Evolutionary conservation across 2,888 invertebrate genomes (phyloP), one percentile per base, ranked within the genome.

Genomic region (Drosophila affinis): DNA sequence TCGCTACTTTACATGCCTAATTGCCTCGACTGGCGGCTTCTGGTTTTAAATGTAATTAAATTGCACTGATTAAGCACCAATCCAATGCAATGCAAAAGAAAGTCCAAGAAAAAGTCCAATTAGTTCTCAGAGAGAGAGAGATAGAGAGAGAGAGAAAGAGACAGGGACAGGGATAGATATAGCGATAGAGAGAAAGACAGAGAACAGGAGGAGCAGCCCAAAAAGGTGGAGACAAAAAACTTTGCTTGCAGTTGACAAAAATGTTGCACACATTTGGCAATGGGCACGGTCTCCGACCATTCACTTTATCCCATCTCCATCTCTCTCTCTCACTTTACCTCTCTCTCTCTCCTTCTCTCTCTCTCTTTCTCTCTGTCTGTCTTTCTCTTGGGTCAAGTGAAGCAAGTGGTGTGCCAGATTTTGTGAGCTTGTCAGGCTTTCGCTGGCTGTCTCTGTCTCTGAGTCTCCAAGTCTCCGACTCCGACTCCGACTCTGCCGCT

Each of bases 1-100:
- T 62, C 58, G 57, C 85, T 87, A 77, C 74, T 84, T 83, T 87
- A 85, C 88, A 85, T 85, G 84, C 79, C 88, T 85, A 87, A 85
- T 87, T 85, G 85, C 83, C 75, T 52, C 49, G 68, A 59, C 58
- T 63, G 69, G 62, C 49, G 47, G 69, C 70, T 70, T 70, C 62
- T 73, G 27, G 32, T 32, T 12, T 27, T 32, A 29, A 29, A 17
- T 75, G 86, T 83, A 83, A 83, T 83, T 83, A 83, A 83, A 83
- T 84, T 83, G 82, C 82, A 81, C 87, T 87, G 86, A 84, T 84
- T 84, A 82, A 75, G 80, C 74, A 39, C 57, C 62, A 48, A 57
- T 59, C 48, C 54, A 48, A 39, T 14, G 14, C 14, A 6, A 14
- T 58, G 55, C 54, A 48, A 48, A 29, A 60, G 62, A 72, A 72